Percentiles rank a stretch among this genome's conserved stretches.
phyloP scores from a whole-genome alignment of 2,888 invertebrate genomes.

The Rhagophthalmus giganteus region DNA sequence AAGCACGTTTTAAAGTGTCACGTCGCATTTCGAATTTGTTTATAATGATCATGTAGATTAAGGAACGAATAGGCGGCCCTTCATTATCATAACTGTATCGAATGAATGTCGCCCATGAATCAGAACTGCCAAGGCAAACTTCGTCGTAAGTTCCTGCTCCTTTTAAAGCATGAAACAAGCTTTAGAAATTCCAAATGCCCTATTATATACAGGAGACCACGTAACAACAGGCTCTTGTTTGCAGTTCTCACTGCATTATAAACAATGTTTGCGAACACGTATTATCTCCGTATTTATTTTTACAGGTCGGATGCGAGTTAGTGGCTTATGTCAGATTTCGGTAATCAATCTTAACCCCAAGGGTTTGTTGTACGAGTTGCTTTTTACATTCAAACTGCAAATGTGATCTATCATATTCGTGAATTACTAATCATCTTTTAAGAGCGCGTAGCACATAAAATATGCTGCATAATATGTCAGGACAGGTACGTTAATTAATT shows the following conservation, averaged over 20 bases:
- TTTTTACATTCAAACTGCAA: slow-evolving; percentile 19
- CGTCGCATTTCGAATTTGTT: too few relatives aligned
- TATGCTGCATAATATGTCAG: slow-evolving; percentile 9
- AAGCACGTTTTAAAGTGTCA: too few relatives aligned
- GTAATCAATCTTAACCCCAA: slow-evolving; percentile 22
- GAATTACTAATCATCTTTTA: slow-evolving; percentile 18
- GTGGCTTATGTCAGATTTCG: slow-evolving; percentile 23
- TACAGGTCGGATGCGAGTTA: slow-evolving; percentile 14
- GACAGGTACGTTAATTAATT: slow-evolving; percentile 7
- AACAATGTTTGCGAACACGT: slow-evolving; percentile 40
- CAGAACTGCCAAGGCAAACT: slow-evolving; percentile 5
- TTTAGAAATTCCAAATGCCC: slow-evolving; percentile 7
- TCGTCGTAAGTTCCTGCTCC: slow-evolving; percentile 3
- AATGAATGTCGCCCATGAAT: slow-evolving; percentile 5
- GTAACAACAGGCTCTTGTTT: slow-evolving; percentile 32
- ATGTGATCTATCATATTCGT: slow-evolving; percentile 18
- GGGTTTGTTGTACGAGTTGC: slow-evolving; percentile 13
- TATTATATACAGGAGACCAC: slow-evolving; percentile 12
- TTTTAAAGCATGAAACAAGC: slow-evolving; percentile 11
- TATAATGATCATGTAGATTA: background rate
- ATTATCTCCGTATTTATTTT: slow-evolving; percentile 34
- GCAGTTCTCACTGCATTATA: slow-evolving; percentile 42
- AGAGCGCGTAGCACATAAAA: slow-evolving; percentile 6
- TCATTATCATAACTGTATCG: slow-evolving; percentile 15
- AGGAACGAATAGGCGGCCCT: background rate